These are phyloP conservation scores for Dendroctonus valens DNA, from an alignment of 1,140 invertebrate species.

Conservation along the genomic window DNA sequence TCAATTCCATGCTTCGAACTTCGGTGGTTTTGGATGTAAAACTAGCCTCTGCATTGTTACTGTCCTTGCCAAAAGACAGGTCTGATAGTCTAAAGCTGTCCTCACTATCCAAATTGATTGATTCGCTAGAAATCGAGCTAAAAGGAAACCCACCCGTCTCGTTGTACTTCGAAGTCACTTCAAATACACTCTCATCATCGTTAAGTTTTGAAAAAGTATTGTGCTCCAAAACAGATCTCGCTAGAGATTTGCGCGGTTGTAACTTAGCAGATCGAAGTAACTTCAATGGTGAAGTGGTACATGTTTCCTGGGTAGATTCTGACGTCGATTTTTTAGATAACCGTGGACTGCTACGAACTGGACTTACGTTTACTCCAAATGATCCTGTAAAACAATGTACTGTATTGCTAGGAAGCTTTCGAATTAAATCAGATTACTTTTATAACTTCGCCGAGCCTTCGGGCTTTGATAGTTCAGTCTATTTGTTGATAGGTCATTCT, in stretches of 20 bases:
- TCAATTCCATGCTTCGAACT: no score
- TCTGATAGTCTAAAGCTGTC: no score
- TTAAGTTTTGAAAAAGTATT: slow-evolving; percentile 36
- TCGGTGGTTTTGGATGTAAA: no score
- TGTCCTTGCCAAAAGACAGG: no score
- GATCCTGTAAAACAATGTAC: slow-evolving; percentile 23
- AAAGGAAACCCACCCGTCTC: no score
- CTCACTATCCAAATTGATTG: no score
- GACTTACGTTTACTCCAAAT: slow-evolving; percentile 8
- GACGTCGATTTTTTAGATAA: slow-evolving; percentile 16
- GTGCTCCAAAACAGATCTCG: slow-evolving; percentile 41
- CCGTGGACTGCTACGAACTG: slow-evolving; percentile 19
- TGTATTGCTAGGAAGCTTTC: slow-evolving; percentile 1
- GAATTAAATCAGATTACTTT: slow-evolving; percentile 27
- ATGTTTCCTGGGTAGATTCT: background rate
- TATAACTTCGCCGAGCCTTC: slow-evolving; percentile 38
- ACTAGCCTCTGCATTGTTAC: no score
- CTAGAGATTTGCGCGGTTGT: slow-evolving; percentile 35
- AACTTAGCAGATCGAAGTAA: slow-evolving; percentile 10
- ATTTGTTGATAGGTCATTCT: no score
- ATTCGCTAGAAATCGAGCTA: no score
- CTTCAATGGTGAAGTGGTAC: background rate
- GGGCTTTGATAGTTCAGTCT: slow-evolving; percentile 26
- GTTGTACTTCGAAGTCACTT: no score
- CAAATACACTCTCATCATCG: background rate